Percentiles rank a stretch among this genome's conserved stretches.
These are phyloP conservation scores for Scolopax mira DNA, from an alignment of 2,113 vertebrate species.

Conservation along the genomic window DNA sequence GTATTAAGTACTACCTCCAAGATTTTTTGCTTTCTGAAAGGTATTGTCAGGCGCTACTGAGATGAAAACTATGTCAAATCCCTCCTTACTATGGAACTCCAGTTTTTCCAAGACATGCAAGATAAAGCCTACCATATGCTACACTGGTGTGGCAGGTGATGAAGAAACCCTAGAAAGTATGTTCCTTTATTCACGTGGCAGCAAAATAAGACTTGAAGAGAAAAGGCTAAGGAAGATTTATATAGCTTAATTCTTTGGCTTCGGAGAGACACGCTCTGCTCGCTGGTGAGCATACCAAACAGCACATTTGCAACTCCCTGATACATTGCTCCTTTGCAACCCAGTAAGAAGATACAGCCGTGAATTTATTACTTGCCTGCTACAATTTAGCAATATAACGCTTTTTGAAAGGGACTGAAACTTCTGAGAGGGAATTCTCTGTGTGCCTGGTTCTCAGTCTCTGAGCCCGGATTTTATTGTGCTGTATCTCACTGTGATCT, in stretches of 20 bases:
- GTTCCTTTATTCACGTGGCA: neutral
- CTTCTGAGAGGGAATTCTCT: neutral
- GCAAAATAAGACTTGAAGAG: neutral
- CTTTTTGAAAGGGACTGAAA: neutral
- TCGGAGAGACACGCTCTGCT: neutral
- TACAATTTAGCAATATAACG: neutral
- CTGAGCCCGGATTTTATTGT: neutral
- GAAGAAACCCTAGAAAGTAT: conserved; percentile 34
- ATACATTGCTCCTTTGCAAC: neutral
- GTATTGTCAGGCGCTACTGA: neutral
- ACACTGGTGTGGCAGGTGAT: neutral
- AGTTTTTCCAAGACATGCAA: neutral
- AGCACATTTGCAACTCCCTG: neutral
- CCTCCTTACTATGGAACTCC: neutral
- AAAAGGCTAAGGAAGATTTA: neutral
- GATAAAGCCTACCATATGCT: conserved; percentile 32
- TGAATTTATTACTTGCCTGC: neutral
- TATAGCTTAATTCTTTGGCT: conserved; percentile 6
- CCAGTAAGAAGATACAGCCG: neutral
- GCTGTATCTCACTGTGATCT: neutral
- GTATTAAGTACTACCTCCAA: neutral
- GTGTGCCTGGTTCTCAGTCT: neutral
- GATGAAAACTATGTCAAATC: neutral
- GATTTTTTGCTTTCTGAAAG: neutral
- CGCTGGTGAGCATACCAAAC: neutral